Conservation (phyloP, 92 coral and sea anemone species). For the Epizoanthus fatuus region DNA sequence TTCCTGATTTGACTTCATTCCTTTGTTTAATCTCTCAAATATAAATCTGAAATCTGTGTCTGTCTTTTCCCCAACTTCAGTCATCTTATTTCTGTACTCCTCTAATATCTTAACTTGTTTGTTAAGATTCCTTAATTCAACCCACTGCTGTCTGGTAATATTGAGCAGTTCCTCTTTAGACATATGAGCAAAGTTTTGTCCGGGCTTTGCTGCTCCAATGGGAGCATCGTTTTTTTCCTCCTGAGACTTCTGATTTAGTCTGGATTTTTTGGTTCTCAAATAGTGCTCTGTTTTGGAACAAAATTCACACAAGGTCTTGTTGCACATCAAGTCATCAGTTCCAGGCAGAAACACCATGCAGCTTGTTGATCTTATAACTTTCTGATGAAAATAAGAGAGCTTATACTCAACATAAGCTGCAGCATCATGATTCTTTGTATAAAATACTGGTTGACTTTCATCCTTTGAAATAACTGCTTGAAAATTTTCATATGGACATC, state of each 20-base stretch:
- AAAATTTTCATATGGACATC: slow-evolving; percentile 39
- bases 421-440: slow-evolving; percentile 24
- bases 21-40: slow-evolving; percentile 32
- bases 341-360: slow-evolving; percentile 60
- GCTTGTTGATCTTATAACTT: slow-evolving; percentile 39
- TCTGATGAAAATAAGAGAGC: slow-evolving; percentile 48
- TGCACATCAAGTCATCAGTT: slow-evolving; percentile 39
- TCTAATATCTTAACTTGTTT: slow-evolving; percentile 19
- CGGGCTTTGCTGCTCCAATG: neutral
- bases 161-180: slow-evolving; percentile 38
- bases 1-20: slow-evolving; percentile 24
- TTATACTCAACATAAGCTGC: slow-evolving; percentile 45
- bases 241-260: slow-evolving; percentile 17
- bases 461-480: slow-evolving; percentile 19
- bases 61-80: slow-evolving; percentile 50
- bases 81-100: slow-evolving; percentile 43
- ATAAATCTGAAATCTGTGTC: slow-evolving; percentile 35
- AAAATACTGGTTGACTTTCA: slow-evolving; percentile 47
- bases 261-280: slow-evolving; percentile 54
- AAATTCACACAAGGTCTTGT: slow-evolving; percentile 44
- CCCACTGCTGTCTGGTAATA: slow-evolving; percentile 32
- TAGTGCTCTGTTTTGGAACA: slow-evolving; percentile 47
- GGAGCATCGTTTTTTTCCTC: slow-evolving; percentile 16
- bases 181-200: slow-evolving; percentile 26
- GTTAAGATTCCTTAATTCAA: slow-evolving; percentile 25